Evolutionary conservation across 2,113 vertebrate genomes (phyloP).

Genomic region (Mastomys coucha): DNA sequence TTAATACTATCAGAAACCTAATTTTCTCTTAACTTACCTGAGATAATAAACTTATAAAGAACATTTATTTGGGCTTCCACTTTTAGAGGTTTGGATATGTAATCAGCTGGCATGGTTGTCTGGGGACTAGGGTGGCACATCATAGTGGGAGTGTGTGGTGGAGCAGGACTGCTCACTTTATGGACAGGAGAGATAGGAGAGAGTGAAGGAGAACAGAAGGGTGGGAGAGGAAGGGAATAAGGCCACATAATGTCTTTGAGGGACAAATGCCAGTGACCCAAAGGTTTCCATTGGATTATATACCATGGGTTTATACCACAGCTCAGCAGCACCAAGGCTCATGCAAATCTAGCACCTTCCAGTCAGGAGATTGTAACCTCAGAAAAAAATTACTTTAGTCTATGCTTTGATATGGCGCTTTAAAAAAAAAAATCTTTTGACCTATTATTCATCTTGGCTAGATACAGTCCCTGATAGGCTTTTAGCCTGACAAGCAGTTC

Average conservation of each 20-base stretch:
- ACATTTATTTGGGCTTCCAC: not conserved
- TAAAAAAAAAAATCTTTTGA: no score
- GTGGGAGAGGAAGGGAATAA: not conserved
- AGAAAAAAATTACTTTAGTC: slow-evolving; percentile 43
- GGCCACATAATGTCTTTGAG: not conserved
- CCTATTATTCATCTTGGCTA: not conserved
- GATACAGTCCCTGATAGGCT: not conserved
- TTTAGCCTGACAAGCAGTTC: slow-evolving; percentile 30
- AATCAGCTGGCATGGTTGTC: not conserved
- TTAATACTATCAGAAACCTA: not conserved
- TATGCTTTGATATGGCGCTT: not conserved
- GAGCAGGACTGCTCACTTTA: not conserved
- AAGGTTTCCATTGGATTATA: not conserved
- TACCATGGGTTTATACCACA: not conserved
- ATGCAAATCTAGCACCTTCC: not conserved
- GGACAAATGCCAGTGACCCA: not conserved
- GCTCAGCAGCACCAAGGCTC: not conserved
- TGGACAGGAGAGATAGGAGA: not conserved
- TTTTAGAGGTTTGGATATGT: not conserved
- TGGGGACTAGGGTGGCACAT: not conserved
- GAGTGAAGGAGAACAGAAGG: not conserved
- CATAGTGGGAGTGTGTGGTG: not conserved
- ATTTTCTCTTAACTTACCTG: not conserved
- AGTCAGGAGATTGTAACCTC: not conserved
- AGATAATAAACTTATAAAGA: not conserved